Evolutionary conservation across 2,113 vertebrate genomes (phyloP).

Genomic region (Gila orcuttii): DNA sequence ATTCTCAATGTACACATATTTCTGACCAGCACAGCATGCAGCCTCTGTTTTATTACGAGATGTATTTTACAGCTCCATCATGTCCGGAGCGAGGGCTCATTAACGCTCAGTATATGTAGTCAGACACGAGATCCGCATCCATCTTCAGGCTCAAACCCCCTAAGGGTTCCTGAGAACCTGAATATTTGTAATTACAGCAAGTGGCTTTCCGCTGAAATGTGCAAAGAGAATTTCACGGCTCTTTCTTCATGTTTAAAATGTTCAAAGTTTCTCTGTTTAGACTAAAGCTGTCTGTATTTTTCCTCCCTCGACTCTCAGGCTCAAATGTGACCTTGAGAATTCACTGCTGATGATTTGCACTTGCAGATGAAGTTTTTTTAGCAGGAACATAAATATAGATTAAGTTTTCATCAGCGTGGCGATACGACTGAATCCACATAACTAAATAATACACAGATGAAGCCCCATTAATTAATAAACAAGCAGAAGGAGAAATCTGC

Average conservation of each 20-base stretch:
- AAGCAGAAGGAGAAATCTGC: slow-evolving; percentile 26
- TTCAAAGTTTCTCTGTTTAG: neutral
- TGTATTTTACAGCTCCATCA: slow-evolving; percentile 14
- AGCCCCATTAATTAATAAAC: slow-evolving; percentile 37
- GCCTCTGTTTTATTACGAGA: neutral
- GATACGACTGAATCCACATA: neutral
- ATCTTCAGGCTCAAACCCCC: neutral
- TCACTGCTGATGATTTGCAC: neutral
- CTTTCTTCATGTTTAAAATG: neutral
- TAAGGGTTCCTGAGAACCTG: neutral
- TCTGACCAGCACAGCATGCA: slow-evolving; percentile 4
- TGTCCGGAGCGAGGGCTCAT: slow-evolving; percentile 17
- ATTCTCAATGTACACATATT: slow-evolving; percentile 22
- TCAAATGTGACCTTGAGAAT: slow-evolving; percentile 35
- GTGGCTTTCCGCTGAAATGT: neutral
- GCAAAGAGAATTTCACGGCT: neutral
- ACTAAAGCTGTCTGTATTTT: neutral
- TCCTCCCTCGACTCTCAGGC: slow-evolving; percentile 1
- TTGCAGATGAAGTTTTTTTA: slow-evolving; percentile 31
- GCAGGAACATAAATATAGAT: slow-evolving; percentile 9
- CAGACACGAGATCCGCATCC: neutral
- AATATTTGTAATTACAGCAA: neutral
- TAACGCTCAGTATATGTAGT: slow-evolving; percentile 1
- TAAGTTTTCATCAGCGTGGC: slow-evolving; percentile 37
- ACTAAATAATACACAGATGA: slow-evolving; percentile 40